Conservation (phyloP, 2,113 vertebrate genomes). For the Semicossyphus pulcher region DNA sequence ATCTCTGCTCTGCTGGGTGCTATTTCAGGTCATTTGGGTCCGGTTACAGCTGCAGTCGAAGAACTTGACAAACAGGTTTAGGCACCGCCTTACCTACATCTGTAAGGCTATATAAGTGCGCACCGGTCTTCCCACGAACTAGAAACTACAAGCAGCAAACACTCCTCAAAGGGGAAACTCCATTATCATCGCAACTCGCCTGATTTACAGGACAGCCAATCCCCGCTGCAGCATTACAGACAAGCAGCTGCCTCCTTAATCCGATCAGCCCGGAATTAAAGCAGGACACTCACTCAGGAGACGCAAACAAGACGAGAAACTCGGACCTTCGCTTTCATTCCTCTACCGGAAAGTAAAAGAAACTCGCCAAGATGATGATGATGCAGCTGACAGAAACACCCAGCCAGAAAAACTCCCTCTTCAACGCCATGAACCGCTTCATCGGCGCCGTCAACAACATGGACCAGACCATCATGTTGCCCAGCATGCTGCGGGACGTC, state of each 20-base stretch:
- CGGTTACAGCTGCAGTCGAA: slow-evolving; percentile 36
- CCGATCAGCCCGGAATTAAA: slow-evolving; percentile 58
- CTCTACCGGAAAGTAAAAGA: not conserved
- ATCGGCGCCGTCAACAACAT: slow-evolving; percentile 97
- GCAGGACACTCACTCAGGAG: slow-evolving; percentile 19
- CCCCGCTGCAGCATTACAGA: slow-evolving; percentile 23
- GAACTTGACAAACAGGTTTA: slow-evolving; percentile 75
- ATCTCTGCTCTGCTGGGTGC: slow-evolving; percentile 26
- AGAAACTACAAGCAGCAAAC: slow-evolving; percentile 10
- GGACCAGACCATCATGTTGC: slow-evolving; percentile 98
- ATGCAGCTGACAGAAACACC: slow-evolving; percentile 91
- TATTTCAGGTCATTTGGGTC: slow-evolving; percentile 67
- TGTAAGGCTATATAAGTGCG: slow-evolving; percentile 40
- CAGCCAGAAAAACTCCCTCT: slow-evolving; percentile 94
- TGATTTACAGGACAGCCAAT: slow-evolving; percentile 46
- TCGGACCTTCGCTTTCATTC: not conserved
- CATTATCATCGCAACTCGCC: not conserved
- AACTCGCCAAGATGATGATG: slow-evolving; percentile 76
- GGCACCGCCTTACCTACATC: slow-evolving; percentile 58
- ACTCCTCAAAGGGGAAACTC: not conserved
- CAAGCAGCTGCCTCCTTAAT: slow-evolving; percentile 36
- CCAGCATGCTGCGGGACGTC: slow-evolving; percentile 94
- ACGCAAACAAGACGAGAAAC: not conserved
- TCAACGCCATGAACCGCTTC: slow-evolving; percentile 97
- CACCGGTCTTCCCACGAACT: not conserved